Conservation (phyloP, 1,140 invertebrate genomes). For the Brachionus calyciflorus region DNA sequence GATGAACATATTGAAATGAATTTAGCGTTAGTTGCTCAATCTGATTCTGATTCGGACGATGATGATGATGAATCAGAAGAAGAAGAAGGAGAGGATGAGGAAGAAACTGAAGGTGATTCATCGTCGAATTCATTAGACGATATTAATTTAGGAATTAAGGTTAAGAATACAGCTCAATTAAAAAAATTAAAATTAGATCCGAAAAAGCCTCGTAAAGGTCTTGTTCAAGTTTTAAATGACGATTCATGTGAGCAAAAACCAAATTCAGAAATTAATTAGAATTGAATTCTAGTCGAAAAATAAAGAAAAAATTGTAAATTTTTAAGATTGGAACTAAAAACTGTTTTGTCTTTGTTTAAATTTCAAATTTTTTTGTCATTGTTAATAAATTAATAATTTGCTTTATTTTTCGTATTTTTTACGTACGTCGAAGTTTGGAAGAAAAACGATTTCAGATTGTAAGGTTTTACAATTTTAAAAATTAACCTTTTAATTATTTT, state of each 20-base stretch:
- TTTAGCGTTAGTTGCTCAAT: constrained; percentile 33
- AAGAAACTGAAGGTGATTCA: not conserved
- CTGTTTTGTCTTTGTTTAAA: too few relatives aligned
- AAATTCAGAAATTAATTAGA: not conserved
- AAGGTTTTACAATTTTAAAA: too few relatives aligned
- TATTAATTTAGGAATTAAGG: constrained; percentile 34
- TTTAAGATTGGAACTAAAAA: too few relatives aligned
- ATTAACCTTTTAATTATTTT: too few relatives aligned
- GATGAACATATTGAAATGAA: constrained; percentile 46
- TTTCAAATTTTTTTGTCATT: too few relatives aligned
- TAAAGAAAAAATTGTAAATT: not conserved
- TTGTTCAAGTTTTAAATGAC: constrained; percentile 1
- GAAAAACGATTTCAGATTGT: too few relatives aligned
- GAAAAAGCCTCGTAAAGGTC: not conserved
- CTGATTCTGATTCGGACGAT: constrained; percentile 29
- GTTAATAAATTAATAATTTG: too few relatives aligned
- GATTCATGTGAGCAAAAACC: not conserved
- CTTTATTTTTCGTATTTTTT: too few relatives aligned
- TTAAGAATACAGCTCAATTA: not conserved
- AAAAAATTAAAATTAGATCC: constrained; percentile 26
- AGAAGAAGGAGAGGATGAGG: not conserved
- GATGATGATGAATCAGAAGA: not conserved
- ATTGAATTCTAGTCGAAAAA: too few relatives aligned
- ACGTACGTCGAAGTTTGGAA: too few relatives aligned
- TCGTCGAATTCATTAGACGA: not conserved